Percentiles rank a stretch among this genome's conserved stretches.
Evolutionary conservation across 2,797 vertebrate species (phyloP).

Genomic region (Geotrypetes seraphini): DNA sequence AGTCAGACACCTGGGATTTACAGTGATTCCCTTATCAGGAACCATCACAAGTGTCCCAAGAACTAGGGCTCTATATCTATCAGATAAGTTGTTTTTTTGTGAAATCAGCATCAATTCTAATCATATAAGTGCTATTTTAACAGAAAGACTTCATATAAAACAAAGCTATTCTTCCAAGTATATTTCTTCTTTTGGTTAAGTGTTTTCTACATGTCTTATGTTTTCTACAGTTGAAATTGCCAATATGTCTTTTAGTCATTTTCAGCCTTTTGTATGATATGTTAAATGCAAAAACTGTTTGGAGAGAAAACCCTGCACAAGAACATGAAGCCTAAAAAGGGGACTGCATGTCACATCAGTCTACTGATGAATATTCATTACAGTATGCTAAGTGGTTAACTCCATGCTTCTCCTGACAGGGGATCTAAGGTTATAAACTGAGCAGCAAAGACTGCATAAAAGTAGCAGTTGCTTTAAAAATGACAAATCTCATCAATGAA

Average conservation of each 20-base stretch:
- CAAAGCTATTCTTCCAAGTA: too few relatives aligned
- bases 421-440: conserved; percentile 46
- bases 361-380: conserved; percentile 50
- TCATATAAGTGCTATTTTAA: too few relatives aligned
- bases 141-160: too few relatives aligned
- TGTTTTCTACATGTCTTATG: background rate
- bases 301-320: conserved; percentile 20
- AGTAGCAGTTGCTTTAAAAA: conserved; percentile 46
- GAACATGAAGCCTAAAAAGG: conserved; percentile 29
- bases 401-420: conserved; percentile 45
- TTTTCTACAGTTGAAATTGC: background rate
- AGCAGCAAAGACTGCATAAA: conserved; percentile 37
- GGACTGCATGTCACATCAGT: conserved; percentile 39
- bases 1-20: too few relatives aligned
- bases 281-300: background rate
- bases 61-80: too few relatives aligned
- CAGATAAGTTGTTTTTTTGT: too few relatives aligned
- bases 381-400: conserved; percentile 42
- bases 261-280: background rate
- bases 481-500: conserved; percentile 47
- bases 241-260: background rate
- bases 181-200: too few relatives aligned
- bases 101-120: too few relatives aligned
- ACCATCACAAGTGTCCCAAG: too few relatives aligned
- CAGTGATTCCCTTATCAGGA: too few relatives aligned